Percentiles rank a stretch among this genome's conserved stretches.
These are phyloP conservation scores for Todus mexicanus DNA, from an alignment of 2,797 vertebrate genomes.

Conservation along the genomic window DNA sequence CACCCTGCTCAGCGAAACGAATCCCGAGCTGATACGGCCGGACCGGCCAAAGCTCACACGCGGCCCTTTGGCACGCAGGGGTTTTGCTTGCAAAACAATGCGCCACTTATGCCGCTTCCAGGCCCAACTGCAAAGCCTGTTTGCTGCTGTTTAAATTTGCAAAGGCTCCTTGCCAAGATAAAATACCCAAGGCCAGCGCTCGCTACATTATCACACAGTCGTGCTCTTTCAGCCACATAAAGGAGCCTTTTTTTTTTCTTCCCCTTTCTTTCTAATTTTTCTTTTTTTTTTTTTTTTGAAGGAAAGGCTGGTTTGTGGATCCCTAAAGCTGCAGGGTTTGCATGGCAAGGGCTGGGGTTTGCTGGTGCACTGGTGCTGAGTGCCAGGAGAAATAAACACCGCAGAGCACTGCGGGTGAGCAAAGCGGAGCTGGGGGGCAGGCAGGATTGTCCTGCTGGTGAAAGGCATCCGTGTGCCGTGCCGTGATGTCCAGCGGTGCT, in stretches of 20 bases:
- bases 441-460: not conserved
- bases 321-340: conserved; percentile 18
- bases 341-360: not conserved
- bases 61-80: conserved; percentile 13
- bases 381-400: conserved; percentile 1
- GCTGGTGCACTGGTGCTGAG: not conserved
- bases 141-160: conserved; percentile 57
- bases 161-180: conserved; percentile 65
- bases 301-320: not conserved
- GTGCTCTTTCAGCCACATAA: conserved; percentile 61
- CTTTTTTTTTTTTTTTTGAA: not conserved
- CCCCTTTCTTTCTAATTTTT: not conserved
- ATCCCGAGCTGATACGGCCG: not conserved
- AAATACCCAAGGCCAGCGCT: conserved; percentile 51
- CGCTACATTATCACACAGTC: conserved; percentile 62
- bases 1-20: not conserved
- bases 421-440: not conserved
- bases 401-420: not conserved
- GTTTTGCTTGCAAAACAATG: conserved; percentile 63
- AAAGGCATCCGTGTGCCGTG: accelerated
- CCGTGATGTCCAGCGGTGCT: accelerated
- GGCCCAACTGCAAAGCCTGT: conserved; percentile 8
- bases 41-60: conserved; percentile 63
- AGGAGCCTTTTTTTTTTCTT: conserved; percentile 12
- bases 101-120: conserved; percentile 41